phyloP scores from a whole-genome alignment of 2,113 vertebrate genomes.

The Ameiurus melas region DNA sequence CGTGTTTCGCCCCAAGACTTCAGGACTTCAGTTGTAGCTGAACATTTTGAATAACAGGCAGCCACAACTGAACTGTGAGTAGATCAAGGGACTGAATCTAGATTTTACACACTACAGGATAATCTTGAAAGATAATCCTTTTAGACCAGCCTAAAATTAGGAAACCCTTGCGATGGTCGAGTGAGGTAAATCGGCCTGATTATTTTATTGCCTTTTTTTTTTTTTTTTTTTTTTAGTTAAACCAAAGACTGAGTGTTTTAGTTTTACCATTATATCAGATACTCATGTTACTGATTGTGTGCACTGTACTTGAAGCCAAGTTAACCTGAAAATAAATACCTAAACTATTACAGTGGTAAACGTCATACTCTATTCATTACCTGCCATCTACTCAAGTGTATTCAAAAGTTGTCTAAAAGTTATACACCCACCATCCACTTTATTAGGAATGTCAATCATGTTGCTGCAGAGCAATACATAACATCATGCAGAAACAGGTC shows the following conservation, averaged over 20 bases:
- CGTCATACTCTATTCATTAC: neutral
- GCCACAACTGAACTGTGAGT: neutral
- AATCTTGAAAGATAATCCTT: neutral
- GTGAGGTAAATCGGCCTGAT: neutral
- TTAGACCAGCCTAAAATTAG: neutral
- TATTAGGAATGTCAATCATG: neutral
- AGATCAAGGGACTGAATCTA: neutral
- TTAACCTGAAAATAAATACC: slow-evolving; percentile 45
- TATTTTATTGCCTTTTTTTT: neutral
- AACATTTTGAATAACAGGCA: neutral
- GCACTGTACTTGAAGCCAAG: slow-evolving; percentile 36
- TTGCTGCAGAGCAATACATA: neutral
- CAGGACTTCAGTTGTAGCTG: neutral
- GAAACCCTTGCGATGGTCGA: neutral
- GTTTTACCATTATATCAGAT: slow-evolving; percentile 32
- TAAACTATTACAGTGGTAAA: slow-evolving; percentile 16
- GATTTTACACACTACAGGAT: neutral
- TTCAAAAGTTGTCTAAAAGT: slow-evolving; percentile 3
- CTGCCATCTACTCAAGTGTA: neutral
- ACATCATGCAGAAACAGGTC: neutral
- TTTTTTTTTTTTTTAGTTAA: neutral
- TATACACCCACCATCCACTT: neutral
- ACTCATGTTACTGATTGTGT: slow-evolving; percentile 13
- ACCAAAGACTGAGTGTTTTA: slow-evolving; percentile 45
- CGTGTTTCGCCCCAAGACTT: neutral